Evolutionary conservation across 2,888 invertebrate species (phyloP).

Genomic region (Lasioglossum calceatum): DNA sequence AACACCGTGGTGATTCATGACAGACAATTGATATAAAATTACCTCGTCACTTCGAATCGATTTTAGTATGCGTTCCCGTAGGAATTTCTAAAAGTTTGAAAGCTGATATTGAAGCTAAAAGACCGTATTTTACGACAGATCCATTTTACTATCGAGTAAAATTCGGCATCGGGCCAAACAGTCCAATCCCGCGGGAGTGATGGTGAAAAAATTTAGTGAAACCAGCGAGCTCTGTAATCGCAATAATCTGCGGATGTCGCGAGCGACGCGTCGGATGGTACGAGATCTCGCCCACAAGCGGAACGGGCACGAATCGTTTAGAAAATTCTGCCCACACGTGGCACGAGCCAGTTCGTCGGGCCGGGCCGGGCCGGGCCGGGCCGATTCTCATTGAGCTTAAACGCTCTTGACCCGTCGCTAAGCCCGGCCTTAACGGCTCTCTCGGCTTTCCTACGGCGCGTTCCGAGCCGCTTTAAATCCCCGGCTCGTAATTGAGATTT

Average conservation of each 20-base stretch:
- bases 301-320: slow-evolving; percentile 61
- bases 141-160: not conserved
- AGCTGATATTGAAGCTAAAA: not conserved
- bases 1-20: not conserved
- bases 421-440: slow-evolving; percentile 50
- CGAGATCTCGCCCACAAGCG: slow-evolving; percentile 63
- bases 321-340: slow-evolving; percentile 71
- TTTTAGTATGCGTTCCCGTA: too few relatives aligned
- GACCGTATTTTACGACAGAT: too few relatives aligned
- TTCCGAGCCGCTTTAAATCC: slow-evolving; percentile 48
- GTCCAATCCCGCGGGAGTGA: not conserved
- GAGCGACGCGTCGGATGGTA: slow-evolving; percentile 61
- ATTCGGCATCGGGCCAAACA: not conserved
- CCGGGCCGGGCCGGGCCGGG: not conserved
- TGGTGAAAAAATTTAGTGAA: not conserved
- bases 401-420: slow-evolving; percentile 71
- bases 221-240: slow-evolving; percentile 20
- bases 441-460: slow-evolving; percentile 46
- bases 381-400: slow-evolving; percentile 66
- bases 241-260: slow-evolving; percentile 57
- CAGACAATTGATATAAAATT: not conserved
- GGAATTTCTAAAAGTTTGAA: not conserved
- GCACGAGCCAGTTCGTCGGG: slow-evolving; percentile 70
- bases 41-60: too few relatives aligned
- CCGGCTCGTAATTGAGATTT: slow-evolving; percentile 75